These are phyloP conservation scores for Drosophila picticornis DNA, from an alignment of 2,888 invertebrate species.

Conservation along the genomic window DNA sequence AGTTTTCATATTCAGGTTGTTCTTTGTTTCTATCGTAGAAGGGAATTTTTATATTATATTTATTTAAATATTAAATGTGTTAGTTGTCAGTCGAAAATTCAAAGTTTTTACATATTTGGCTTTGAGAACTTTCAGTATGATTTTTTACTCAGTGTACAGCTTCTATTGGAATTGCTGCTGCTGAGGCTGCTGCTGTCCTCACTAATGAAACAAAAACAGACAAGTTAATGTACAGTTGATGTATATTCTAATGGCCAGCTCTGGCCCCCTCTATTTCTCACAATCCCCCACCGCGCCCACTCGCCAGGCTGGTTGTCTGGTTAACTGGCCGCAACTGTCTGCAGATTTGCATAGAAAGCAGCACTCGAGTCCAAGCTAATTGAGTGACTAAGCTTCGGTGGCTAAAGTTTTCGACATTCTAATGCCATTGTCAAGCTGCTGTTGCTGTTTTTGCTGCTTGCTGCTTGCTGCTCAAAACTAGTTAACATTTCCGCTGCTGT, in stretches of 20 bases:
- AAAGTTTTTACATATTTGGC: too few species aligned
- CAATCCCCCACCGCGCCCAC: not conserved
- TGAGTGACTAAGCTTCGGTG: constrained; percentile 75
- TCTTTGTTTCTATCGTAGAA: too few species aligned
- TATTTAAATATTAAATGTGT: too few species aligned
- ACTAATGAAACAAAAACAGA: constrained; percentile 80
- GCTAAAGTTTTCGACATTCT: constrained; percentile 77
- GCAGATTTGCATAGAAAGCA: constrained; percentile 77
- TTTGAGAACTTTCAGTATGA: too few species aligned
- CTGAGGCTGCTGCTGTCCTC: constrained; percentile 43
- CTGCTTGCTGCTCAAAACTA: constrained; percentile 52
- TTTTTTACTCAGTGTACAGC: not conserved
- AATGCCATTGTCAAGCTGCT: constrained; percentile 79
- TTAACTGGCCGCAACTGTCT: constrained; percentile 45
- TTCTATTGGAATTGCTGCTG: constrained; percentile 4
- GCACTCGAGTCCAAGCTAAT: constrained; percentile 63
- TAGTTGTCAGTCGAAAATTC: too few species aligned
- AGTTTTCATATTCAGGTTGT: too few species aligned
- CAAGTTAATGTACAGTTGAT: constrained; percentile 80
- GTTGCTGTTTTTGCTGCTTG: constrained; percentile 55
- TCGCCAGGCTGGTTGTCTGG: constrained; percentile 12
- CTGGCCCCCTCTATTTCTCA: not conserved
- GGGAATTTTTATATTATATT: too few species aligned
- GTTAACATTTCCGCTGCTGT: constrained; percentile 75
- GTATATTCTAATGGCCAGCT: constrained; percentile 73